Evolutionary conservation across 2,113 vertebrate genomes (phyloP).

Genomic region (Leptosomus discolor): DNA sequence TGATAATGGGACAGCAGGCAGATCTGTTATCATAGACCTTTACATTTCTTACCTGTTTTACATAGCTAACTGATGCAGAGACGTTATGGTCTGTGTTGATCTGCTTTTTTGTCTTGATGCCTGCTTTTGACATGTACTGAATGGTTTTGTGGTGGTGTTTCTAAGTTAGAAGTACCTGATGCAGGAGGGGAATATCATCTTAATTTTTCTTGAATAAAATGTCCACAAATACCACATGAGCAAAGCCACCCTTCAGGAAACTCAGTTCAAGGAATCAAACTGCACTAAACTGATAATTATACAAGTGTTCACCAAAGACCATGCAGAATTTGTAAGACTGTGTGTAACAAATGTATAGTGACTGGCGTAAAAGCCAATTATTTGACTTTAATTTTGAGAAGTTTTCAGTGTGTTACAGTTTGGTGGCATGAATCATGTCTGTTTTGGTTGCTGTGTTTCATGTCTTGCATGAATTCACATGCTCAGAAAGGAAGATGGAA

Average conservation of each 20-base stretch:
- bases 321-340: not conserved
- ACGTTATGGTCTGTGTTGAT: not conserved
- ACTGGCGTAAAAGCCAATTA: not conserved
- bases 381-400: not conserved
- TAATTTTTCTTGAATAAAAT: not conserved
- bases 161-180: not conserved
- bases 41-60: not conserved
- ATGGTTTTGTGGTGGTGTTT: not conserved
- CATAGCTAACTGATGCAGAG: rapidly evolving
- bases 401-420: not conserved
- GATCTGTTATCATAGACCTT: not conserved
- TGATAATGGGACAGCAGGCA: not conserved
- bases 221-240: not conserved
- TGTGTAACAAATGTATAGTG: not conserved
- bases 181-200: not conserved
- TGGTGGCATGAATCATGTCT: not conserved
- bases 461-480: not conserved
- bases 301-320: not conserved
- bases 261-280: not conserved
- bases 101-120: not conserved
- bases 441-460: not conserved
- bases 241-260: not conserved
- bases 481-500: not conserved
- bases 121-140: not conserved
- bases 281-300: not conserved